Evolutionary conservation across 2,113 vertebrate species (phyloP), one percentile per base, ranked within the genome.

Genomic region (Pterocles gutturalis): DNA sequence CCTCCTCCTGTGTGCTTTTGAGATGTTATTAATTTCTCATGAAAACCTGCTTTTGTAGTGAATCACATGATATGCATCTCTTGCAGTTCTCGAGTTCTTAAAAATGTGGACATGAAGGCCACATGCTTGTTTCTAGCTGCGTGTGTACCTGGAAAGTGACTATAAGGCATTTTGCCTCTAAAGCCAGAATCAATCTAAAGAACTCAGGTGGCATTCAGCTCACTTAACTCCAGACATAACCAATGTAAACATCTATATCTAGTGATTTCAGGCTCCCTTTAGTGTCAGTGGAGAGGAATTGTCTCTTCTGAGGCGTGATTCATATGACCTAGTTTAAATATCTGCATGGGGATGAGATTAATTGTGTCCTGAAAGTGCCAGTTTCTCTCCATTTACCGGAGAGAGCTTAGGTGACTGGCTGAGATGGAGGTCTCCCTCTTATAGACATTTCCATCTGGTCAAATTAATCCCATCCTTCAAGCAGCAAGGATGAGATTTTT

Each of bases 261-360:
- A 82, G 91, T 84, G 93, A 96, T 95, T 93, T 87, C 87, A 96
- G 93, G 21, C 91, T 96, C 81, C 93, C 87, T 97, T 96, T 93
- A 87, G 83, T 91, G 94, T 93, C 94, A 79, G 73, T 38, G 69
- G 34, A 87, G 81, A 95, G 89, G 70, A 96, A 91, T 65, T 93
- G 83, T 89, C 89, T 96, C 77, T 91, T 94, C 73, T 95, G 65
- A 95, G 65, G 61, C 65, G 72, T 96, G 96, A 96, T 94, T 96
- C 94, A 85, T 94, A 91, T 85, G 91, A 96, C 96, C 96, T 89
- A 96, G 83, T 97, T 97, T 96, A 76, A 95, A 89, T 95, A 95
- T 72, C 94, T 95, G 85, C 87, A 76, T 79, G 73, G 46, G 81
- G 87, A 95, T 94, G 84, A 94, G 89, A 96, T 94, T 97, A 97